Evolutionary conservation across 2,888 invertebrate genomes (phyloP).

Genomic region (Piscicola geometra): DNA sequence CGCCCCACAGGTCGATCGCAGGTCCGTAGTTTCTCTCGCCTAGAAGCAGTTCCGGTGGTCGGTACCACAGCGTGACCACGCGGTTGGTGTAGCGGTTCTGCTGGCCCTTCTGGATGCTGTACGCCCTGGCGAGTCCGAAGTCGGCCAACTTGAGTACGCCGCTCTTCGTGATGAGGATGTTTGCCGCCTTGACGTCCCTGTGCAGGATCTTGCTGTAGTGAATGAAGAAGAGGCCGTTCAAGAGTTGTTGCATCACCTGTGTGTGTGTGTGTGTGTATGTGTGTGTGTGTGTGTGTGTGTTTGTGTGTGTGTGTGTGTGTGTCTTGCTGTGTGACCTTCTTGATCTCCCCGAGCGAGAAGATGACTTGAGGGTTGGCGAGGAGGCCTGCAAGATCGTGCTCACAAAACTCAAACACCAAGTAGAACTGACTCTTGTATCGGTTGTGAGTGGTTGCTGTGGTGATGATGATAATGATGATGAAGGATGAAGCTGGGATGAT

Average conservation of each 20-base stretch:
- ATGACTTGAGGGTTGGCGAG: slow-evolving; percentile 90
- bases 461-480: no score
- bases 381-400: slow-evolving; percentile 93
- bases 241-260: slow-evolving; percentile 60
- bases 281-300: no score
- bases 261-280: neutral
- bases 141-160: slow-evolving; percentile 84
- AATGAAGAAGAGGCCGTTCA: slow-evolving; percentile 88
- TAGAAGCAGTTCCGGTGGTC: slow-evolving; percentile 59
- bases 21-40: slow-evolving; percentile 85
- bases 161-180: slow-evolving; percentile 90
- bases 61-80: slow-evolving; percentile 94
- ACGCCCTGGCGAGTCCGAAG: slow-evolving; percentile 91
- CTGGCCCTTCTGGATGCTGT: slow-evolving; percentile 79
- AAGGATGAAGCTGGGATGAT: no score
- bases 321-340: no score
- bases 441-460: slow-evolving; percentile 64
- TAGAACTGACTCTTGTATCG: slow-evolving; percentile 82
- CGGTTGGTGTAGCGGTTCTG: slow-evolving; percentile 90
- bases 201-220: slow-evolving; percentile 72
- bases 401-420: slow-evolving; percentile 95
- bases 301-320: no score
- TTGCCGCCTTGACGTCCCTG: slow-evolving; percentile 94
- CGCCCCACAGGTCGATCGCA: slow-evolving; percentile 84
- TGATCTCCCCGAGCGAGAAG: slow-evolving; percentile 92